A percentile compares a stretch with the other conserved stretches of the same genome.
Conservation (phyloP, 2,113 vertebrate genomes). For the Paramormyrops kingsleyae region DNA sequence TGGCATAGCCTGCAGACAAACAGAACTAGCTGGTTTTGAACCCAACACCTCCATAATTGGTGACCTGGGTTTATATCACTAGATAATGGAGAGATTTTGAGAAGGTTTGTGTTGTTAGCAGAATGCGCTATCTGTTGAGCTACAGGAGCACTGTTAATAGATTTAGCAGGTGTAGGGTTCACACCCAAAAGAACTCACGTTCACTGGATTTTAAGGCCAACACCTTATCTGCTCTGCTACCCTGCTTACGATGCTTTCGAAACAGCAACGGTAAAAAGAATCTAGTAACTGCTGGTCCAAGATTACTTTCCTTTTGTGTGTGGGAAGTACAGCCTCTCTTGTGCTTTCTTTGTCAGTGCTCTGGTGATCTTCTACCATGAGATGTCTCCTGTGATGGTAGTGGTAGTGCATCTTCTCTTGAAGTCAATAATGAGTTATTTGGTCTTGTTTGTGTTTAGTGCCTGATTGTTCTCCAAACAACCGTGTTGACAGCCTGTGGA, state of each 20-base stretch:
- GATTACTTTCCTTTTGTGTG: neutral
- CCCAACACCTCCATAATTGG: neutral
- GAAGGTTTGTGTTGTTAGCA: neutral
- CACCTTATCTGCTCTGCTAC: neutral
- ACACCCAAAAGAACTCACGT: neutral
- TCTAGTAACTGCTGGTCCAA: neutral
- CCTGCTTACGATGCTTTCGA: neutral
- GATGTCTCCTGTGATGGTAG: neutral
- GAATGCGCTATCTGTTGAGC: neutral
- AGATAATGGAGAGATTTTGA: too few relatives aligned
- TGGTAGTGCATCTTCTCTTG: neutral
- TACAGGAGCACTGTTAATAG: neutral
- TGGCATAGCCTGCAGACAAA: neutral
- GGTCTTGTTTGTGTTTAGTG: neutral
- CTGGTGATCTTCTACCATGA: neutral
- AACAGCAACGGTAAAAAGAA: neutral
- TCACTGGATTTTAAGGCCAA: neutral
- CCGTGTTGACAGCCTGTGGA: neutral
- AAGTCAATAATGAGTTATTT: neutral
- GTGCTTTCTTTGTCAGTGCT: neutral
- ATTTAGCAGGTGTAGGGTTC: neutral
- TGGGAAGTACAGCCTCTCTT: neutral
- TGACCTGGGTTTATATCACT: neutral
- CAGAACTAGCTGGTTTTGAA: neutral
- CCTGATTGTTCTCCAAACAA: neutral